Percentiles rank a stretch among this genome's conserved stretches.
Evolutionary conservation across 2,113 vertebrate genomes (phyloP).

Genomic region (Tympanuchus pallidicinctus): DNA sequence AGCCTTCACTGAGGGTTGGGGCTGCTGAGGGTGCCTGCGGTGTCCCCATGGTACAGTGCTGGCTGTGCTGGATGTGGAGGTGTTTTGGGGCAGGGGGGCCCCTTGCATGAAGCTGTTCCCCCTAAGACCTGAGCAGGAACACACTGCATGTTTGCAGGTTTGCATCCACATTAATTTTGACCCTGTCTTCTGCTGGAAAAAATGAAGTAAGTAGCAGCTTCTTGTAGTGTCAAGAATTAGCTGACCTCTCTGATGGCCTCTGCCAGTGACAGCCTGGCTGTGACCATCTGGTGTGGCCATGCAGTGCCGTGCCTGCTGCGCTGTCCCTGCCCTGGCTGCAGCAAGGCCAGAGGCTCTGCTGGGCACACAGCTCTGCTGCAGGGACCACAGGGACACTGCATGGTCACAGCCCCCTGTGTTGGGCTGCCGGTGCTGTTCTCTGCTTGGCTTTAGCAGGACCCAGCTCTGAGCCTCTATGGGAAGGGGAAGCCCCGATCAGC

Average conservation of each 20-base stretch:
- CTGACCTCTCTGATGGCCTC: rapidly evolving
- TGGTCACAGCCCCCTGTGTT: rapidly evolving
- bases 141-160: not conserved
- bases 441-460: too few relatives aligned
- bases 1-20: not conserved
- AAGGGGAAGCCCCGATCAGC: too few relatives aligned
- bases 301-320: rapidly evolving
- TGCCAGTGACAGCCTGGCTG: not conserved
- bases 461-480: too few relatives aligned
- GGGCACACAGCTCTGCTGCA: not conserved
- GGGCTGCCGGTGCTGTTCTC: too few relatives aligned
- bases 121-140: not conserved
- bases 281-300: rapidly evolving
- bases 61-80: rapidly evolving
- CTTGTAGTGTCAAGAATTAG: not conserved
- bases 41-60: rapidly evolving
- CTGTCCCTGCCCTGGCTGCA: rapidly evolving
- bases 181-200: not conserved
- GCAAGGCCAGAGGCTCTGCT: rapidly evolving
- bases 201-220: not conserved
- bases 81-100: not conserved
- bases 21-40: not conserved
- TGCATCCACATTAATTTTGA: not conserved
- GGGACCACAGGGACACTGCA: rapidly evolving
- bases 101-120: rapidly evolving